Evolutionary conservation across 2,797 vertebrate species (phyloP).

Genomic region (Xiphorhynchus erythropygius): DNA sequence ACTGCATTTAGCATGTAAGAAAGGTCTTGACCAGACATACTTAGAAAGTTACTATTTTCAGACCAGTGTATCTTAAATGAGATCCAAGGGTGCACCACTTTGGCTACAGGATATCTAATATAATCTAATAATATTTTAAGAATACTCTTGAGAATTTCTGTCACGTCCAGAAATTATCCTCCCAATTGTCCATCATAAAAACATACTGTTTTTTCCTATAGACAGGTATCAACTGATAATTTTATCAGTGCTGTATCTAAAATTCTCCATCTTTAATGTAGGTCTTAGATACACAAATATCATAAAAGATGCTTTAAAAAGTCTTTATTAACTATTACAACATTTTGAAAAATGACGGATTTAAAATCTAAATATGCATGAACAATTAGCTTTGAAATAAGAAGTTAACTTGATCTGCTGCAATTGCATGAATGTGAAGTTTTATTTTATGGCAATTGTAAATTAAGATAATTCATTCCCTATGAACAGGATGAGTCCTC

Average conservation of each 20-base stretch:
- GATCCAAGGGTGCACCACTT: not conserved
- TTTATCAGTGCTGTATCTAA: not conserved
- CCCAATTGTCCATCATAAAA: not conserved
- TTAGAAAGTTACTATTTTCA: not conserved
- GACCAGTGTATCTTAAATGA: not conserved
- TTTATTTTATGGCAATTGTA: not conserved
- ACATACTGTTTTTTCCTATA: not conserved
- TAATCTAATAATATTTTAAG: not conserved
- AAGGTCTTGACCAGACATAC: not conserved
- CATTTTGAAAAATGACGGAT: not conserved
- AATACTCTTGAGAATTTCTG: not conserved
- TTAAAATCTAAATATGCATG: not conserved
- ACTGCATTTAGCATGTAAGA: not conserved
- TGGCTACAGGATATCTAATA: not conserved
- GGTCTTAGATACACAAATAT: not conserved
- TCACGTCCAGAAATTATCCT: not conserved
- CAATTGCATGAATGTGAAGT: not conserved
- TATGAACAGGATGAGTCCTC: not conserved
- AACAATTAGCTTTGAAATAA: not conserved
- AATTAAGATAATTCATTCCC: not conserved
- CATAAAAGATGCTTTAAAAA: not conserved
- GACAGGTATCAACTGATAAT: not conserved
- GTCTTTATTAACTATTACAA: not conserved
- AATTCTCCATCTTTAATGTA: not conserved
- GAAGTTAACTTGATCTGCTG: not conserved